Percentiles rank a stretch among this genome's conserved stretches.
Conservation (phyloP, 2,888 invertebrate genomes). For the Homarus gammarus region DNA sequence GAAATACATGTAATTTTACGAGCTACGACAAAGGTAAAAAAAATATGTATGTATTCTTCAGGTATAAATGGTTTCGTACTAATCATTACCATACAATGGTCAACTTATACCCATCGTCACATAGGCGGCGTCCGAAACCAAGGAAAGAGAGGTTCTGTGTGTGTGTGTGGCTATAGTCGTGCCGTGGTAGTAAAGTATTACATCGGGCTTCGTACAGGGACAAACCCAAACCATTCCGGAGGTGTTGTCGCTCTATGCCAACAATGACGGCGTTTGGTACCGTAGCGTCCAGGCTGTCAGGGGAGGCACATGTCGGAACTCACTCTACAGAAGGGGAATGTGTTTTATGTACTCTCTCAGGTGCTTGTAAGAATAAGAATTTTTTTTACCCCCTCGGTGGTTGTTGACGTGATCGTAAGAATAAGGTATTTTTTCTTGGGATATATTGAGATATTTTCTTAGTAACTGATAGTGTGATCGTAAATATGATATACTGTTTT, state of each 20-base stretch:
- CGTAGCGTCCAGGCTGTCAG: background rate
- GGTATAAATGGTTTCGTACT: conserved; percentile 28
- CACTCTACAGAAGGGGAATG: background rate
- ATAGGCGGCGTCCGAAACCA: background rate
- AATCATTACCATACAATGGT: conserved; percentile 46
- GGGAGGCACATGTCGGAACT: background rate
- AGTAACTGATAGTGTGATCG: too few species aligned
- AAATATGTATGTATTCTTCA: too few species aligned
- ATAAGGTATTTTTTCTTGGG: too few species aligned
- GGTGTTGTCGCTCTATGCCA: background rate
- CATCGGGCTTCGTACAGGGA: too few species aligned
- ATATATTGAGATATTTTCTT: too few species aligned
- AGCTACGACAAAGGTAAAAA: too few species aligned
- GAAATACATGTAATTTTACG: too few species aligned
- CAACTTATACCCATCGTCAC: conserved; percentile 16
- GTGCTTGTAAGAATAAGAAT: background rate
- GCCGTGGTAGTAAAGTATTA: too few species aligned
- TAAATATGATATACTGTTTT: too few species aligned
- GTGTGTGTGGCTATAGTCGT: background rate
- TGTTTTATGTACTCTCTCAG: background rate
- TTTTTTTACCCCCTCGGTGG: too few species aligned
- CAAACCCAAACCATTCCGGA: background rate
- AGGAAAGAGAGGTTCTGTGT: background rate
- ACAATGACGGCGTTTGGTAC: background rate
- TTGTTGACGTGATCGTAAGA: too few species aligned